Percentiles rank a stretch among this genome's conserved stretches.
These are phyloP conservation scores for Andinoacara biseriatus DNA, from an alignment of 2,113 vertebrate species.

Conservation along the genomic window DNA sequence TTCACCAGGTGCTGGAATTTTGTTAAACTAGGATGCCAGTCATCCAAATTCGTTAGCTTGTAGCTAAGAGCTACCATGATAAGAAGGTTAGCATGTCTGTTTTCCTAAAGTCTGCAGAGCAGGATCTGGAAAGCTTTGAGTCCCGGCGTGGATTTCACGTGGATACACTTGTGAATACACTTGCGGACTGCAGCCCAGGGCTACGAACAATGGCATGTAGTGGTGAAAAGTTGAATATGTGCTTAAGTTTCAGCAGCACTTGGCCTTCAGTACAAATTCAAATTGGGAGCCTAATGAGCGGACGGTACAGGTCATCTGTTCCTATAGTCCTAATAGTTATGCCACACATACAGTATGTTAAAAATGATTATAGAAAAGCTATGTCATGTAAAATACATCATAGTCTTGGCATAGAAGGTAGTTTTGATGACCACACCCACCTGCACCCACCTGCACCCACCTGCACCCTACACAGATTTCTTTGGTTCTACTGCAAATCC, in stretches of 20 bases:
- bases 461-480: not conserved
- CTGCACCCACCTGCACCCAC: no score
- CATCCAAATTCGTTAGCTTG: not conserved
- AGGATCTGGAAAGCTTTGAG: not conserved
- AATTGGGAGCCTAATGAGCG: not conserved
- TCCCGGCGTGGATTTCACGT: not conserved
- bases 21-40: not conserved
- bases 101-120: not conserved
- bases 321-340: not conserved
- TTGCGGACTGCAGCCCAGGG: not conserved
- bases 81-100: slow-evolving; percentile 1
- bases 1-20: slow-evolving; percentile 7
- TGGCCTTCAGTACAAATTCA: not conserved
- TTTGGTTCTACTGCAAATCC: no score
- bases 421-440: no score
- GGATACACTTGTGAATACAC: not conserved
- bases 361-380: not conserved
- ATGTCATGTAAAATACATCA: not conserved
- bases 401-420: not conserved
- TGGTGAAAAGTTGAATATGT: not conserved
- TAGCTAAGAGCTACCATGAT: not conserved
- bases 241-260: not conserved
- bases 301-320: not conserved
- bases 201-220: not conserved
- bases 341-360: no score